Percentiles rank a stretch among this genome's conserved stretches.
phyloP scores from a whole-genome alignment of 2,888 invertebrate genomes.

The Branchellion lobata region DNA sequence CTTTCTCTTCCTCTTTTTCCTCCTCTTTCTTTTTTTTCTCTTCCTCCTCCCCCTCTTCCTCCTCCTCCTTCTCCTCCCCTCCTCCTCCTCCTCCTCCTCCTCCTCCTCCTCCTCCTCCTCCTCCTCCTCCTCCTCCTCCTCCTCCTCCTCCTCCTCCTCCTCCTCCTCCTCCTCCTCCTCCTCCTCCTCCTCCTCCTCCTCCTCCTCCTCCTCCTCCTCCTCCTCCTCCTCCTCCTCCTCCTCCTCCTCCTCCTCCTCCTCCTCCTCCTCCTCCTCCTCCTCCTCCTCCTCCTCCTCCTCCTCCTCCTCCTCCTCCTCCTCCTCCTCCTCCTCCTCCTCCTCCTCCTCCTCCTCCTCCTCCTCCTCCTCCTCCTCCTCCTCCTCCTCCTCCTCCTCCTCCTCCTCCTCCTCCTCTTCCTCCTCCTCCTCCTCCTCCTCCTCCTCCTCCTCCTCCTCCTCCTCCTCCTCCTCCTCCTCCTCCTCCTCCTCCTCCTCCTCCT shows the following conservation, averaged over 20 bases:
- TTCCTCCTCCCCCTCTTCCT: neutral
- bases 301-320: neutral
- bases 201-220: neutral
- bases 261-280: neutral
- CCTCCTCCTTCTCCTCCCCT: neutral
- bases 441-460: neutral
- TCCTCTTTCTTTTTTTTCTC: neutral
- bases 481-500: neutral
- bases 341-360: neutral
- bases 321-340: neutral
- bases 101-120: neutral
- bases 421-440: neutral
- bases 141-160: neutral
- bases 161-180: neutral
- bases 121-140: no score
- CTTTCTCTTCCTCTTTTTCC: neutral
- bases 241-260: neutral
- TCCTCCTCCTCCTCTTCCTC: neutral
- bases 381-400: neutral
- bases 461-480: conserved; percentile 7
- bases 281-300: neutral
- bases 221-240: neutral
- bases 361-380: neutral
- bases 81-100: no score
- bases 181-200: neutral